Percentiles rank a stretch among this genome's conserved stretches.
Conservation (phyloP, 2,797 vertebrate genomes). For the Alca torda region DNA sequence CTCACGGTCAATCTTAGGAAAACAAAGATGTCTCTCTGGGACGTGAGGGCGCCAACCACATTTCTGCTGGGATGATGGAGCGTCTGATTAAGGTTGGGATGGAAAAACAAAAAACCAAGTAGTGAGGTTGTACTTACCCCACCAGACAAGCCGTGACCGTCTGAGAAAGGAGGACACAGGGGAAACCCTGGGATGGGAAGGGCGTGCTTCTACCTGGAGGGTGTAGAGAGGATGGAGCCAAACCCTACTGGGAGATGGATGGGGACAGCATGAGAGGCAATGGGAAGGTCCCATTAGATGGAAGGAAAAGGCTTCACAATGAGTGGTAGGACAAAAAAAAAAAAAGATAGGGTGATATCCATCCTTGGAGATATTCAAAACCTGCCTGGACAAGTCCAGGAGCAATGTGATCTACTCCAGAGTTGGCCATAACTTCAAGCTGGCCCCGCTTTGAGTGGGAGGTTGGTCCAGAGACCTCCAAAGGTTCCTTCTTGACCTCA, state of each 20-base stretch:
- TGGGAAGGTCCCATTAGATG: background rate
- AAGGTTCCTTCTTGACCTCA: background rate
- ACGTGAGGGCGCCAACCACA: background rate
- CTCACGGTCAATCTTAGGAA: background rate
- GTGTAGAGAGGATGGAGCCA: background rate
- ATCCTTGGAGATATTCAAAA: background rate
- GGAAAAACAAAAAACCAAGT: background rate
- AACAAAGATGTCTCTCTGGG: constrained; percentile 2
- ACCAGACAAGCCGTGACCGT: background rate
- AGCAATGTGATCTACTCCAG: background rate
- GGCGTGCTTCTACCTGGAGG: background rate
- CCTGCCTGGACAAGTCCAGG: background rate
- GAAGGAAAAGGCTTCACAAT: background rate
- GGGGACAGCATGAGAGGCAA: background rate
- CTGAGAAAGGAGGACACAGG: background rate
- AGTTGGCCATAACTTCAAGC: background rate
- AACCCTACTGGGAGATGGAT: background rate
- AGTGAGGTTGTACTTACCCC: background rate
- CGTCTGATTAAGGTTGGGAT: background rate
- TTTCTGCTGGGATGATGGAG: background rate
- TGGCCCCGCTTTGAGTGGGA: rapidly evolving
- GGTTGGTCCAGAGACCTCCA: background rate
- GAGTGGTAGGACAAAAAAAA: background rate
- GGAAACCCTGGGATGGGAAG: background rate
- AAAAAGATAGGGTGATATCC: background rate